Base-by-base conservation (phyloP, 2,113 vertebrate genomes). In the Rhegmatorhina hoffmannsi region DNA sequence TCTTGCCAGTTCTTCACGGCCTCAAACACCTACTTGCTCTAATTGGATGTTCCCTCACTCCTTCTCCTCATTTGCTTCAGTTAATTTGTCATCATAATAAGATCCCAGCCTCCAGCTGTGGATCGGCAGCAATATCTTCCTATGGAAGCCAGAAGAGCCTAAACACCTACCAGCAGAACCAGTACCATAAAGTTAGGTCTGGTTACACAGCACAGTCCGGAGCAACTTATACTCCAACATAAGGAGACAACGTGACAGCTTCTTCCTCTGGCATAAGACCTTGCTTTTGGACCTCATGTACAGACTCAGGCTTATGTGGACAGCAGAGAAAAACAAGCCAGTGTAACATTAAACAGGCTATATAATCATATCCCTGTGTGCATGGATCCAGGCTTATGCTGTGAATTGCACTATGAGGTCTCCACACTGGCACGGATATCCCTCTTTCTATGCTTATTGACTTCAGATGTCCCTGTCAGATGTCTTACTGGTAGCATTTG, bases 331-430 rank as follows among this genome's bases (percentile, higher is more conserved):
- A 69, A 47, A 1, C 23, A 59, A 59, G 56, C 8, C 19, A 62
- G 3, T 0, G 1, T 0, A 8, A 40, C 4, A 11, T 29, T 21
- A 36, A 25, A 36, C 9, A 46, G 26, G 25, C 43, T 0, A 3
- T 17, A 14, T 2, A 46, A 18, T 10, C 33, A 11, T 2, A 36
- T 2, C 13, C 13, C 69, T 59, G 25, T 7, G 52, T 1, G 44
- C 67, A 20, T 1, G 5, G 24, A 36, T 6, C 36, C 28, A n/a
- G 8, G 25, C 25, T 62, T 10, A 3, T 6, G 33, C 49, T 69
- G 40, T 53, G 46, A 62, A 49, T 7, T 20, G 19, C 58, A 53
- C 59, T 11, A 2, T 1, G 17, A 66, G 40, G 11, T 81, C 80
- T 49, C 40, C 53, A 25, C 13, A 20, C 20, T 24, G 47, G 20